Base-by-base conservation (phyloP, 2,888 invertebrate genomes). In the Drosophila colorata region DNA sequence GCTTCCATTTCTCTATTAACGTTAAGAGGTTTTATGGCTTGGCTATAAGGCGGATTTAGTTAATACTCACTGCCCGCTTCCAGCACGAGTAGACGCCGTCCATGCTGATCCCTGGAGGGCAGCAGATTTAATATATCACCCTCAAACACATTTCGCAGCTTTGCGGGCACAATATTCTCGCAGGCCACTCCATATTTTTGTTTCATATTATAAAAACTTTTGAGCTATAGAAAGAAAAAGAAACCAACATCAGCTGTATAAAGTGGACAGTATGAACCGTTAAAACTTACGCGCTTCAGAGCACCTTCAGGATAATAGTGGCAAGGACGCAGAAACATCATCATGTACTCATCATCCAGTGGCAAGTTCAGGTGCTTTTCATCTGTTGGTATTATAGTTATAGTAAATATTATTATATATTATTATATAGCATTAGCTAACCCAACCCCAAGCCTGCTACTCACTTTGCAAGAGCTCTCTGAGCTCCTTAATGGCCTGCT, bases 241-340 rank as follows among this genome's bases (percentile, higher is more conserved):
- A 9, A 2, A 20, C 13, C 3, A 9, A 31, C 11, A 37, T 40
- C 20, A 33, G 16, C 6, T 20, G 11, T 9, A 9, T 3, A 28
- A 28, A 28, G 9, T 2, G 8, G 2, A 28, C 9, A 9, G 2
- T 8, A 9, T 9, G 3, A 28, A 5, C 11, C 7, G 1, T 7
- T 2, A 14, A n/a, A 44, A 87, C 93, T 92, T 93, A 97, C 96
- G 92, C 96, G 93, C 91, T 95, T 94, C 72, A 96, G 95, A 3
- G 97, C 95, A 79, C 96, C 95, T 52, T 96, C 95, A 0, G 97
- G 94, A 90, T 98, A 96, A 92, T 95, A 98, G 92, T 97, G 97
- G 88, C 96, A 95, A 0, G 97, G 97, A 64, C 98, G 94, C 46
- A 98, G 93, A 90, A 97, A 98, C 91, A 96, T 95, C 65, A 95